Evolutionary conservation across 2,888 invertebrate genomes (phyloP).

Genomic region (Patella ulyssiponensis): DNA sequence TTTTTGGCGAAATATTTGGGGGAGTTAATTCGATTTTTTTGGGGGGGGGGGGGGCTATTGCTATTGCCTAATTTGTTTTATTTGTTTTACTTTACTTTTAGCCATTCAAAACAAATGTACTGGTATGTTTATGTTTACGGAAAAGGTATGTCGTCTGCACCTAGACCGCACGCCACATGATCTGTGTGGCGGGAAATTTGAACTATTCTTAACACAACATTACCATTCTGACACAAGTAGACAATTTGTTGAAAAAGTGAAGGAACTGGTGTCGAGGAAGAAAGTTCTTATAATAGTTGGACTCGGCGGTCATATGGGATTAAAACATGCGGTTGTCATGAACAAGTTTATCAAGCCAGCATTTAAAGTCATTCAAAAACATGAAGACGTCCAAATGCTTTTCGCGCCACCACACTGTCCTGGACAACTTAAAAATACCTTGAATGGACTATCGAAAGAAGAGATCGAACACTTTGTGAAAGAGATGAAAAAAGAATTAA

Average conservation of each 20-base stretch:
- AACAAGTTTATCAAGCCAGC: conserved; percentile 15
- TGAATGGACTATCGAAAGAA: not conserved
- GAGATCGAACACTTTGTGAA: conserved; percentile 24
- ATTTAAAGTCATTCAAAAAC: conserved; percentile 5
- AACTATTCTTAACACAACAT: conserved; percentile 25
- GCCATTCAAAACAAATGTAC: conserved; percentile 19
- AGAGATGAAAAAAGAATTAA: conserved; percentile 16
- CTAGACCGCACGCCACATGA: conserved; percentile 6
- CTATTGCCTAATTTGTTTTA: too few species aligned
- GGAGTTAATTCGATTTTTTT: too few species aligned
- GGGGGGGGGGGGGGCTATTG: too few species aligned
- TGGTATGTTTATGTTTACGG: conserved; percentile 31
- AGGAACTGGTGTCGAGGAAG: too few species aligned
- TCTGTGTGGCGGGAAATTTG: conserved; percentile 20
- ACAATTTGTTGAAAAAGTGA: not conserved
- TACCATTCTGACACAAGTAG: not conserved
- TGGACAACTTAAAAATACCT: not conserved
- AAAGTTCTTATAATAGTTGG: too few species aligned
- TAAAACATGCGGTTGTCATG: not conserved
- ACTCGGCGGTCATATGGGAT: too few species aligned
- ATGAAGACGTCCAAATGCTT: not conserved
- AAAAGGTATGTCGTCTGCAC: conserved; percentile 24
- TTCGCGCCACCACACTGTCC: not conserved
- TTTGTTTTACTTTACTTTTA: not conserved
- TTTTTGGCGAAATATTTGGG: too few species aligned